Evolutionary conservation across 2,888 invertebrate species (phyloP).

Genomic region (Dichetophora obliterata): DNA sequence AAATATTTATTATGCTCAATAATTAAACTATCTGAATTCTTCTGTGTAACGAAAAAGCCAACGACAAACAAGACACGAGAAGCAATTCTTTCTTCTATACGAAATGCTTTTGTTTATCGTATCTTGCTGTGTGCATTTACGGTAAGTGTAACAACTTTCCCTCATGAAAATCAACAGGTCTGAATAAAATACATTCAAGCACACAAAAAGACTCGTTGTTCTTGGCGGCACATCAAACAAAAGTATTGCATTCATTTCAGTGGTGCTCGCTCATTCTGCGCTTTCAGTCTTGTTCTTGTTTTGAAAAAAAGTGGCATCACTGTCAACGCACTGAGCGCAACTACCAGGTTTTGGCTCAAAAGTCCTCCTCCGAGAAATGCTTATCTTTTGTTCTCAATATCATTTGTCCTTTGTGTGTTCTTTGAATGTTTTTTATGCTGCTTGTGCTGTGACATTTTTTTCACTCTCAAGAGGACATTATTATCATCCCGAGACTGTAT

Average conservation of each 20-base stretch:
- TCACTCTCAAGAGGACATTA: background rate
- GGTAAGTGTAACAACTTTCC: no score
- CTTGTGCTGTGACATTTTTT: background rate
- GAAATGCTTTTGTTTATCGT: no score
- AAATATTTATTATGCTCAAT: no score
- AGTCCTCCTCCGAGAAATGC: background rate
- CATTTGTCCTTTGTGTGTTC: background rate
- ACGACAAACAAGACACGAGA: no score
- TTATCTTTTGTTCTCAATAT: constrained; percentile 10
- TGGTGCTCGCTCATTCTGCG: background rate
- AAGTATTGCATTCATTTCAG: background rate
- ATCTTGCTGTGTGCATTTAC: no score
- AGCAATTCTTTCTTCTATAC: no score
- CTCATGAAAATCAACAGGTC: no score
- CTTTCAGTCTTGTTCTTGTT: background rate
- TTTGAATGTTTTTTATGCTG: background rate
- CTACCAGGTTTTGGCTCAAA: background rate
- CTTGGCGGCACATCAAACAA: background rate
- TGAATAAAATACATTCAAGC: background rate
- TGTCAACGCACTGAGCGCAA: background rate
- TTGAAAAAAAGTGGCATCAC: background rate
- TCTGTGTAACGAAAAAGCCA: no score
- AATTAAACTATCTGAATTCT: no score
- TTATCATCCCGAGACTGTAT: background rate
- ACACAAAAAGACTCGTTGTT: background rate